phyloP scores from a whole-genome alignment of 2,888 invertebrate genomes.

The Eupithecia tripunctaria region DNA sequence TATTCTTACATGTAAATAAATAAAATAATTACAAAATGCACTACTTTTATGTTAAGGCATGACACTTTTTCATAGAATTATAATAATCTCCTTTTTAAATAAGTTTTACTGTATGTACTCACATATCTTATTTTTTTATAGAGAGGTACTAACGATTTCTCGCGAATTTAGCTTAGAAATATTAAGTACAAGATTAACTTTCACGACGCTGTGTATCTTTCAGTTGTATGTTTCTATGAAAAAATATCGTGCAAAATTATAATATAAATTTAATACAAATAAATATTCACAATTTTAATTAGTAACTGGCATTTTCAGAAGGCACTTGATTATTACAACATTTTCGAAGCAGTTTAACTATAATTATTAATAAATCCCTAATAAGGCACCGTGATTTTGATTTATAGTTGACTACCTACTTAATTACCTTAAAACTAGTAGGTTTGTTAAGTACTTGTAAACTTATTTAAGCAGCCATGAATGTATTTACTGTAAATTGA shows the following conservation, averaged over 20 bases:
- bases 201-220: constrained; percentile 8
- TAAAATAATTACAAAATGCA: constrained; percentile 64
- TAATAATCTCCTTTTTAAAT: neutral
- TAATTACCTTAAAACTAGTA: constrained; percentile 19
- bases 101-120: neutral
- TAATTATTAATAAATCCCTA: constrained; percentile 17
- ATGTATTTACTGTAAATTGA: neutral
- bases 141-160: neutral
- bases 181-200: constrained; percentile 54
- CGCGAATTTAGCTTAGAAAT: constrained; percentile 43
- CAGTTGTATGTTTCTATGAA: constrained; percentile 58
- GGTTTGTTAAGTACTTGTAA: constrained; percentile 4
- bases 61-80: constrained; percentile 67
- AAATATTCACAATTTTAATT: constrained; percentile 72
- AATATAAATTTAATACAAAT: constrained; percentile 47
- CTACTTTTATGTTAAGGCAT: constrained; percentile 46
- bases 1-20: constrained; percentile 68
- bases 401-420: constrained; percentile 28
- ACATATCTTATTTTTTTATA: neutral
- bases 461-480: neutral
- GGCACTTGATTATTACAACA: constrained; percentile 61
- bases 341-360: constrained; percentile 23
- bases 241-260: constrained; percentile 58
- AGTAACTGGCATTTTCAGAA: constrained; percentile 80
- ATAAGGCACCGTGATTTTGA: constrained; percentile 32